phyloP scores from a whole-genome alignment of 2,797 vertebrate genomes.

The Taeniopygia guttata region DNA sequence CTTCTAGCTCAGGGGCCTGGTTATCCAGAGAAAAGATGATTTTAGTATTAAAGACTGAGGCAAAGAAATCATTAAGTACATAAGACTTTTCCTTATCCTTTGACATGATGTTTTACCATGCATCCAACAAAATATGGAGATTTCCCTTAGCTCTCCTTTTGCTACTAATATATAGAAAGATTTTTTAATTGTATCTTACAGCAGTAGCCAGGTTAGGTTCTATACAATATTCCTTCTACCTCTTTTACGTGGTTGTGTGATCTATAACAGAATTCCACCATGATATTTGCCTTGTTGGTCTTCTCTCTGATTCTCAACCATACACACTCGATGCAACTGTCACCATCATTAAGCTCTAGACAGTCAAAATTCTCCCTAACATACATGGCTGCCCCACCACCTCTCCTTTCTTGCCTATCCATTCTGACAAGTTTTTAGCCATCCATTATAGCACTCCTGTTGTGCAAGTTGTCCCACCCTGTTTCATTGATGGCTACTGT shows the following conservation, averaged over 20 bases:
- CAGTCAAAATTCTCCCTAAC: background rate
- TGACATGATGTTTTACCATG: background rate
- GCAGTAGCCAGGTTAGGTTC: background rate
- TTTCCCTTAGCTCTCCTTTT: background rate
- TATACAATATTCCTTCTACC: background rate
- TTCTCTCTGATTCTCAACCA: background rate
- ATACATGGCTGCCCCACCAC: background rate
- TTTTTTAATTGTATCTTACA: background rate
- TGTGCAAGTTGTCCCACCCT: background rate
- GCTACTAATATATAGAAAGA: background rate
- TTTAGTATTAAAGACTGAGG: background rate
- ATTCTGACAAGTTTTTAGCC: background rate
- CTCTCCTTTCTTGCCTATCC: background rate
- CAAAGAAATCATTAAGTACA: background rate
- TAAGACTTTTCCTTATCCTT: background rate
- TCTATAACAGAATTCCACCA: background rate
- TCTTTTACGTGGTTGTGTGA: background rate
- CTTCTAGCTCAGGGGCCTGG: background rate
- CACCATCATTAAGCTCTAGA: background rate
- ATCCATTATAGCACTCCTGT: background rate
- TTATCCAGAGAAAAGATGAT: background rate
- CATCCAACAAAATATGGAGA: background rate
- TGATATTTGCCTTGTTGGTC: background rate
- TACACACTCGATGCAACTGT: background rate
- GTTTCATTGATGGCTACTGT: background rate